Evolutionary conservation across 2,797 vertebrate genomes (phyloP).

Genomic region (Sylvilagus floridanus): DNA sequence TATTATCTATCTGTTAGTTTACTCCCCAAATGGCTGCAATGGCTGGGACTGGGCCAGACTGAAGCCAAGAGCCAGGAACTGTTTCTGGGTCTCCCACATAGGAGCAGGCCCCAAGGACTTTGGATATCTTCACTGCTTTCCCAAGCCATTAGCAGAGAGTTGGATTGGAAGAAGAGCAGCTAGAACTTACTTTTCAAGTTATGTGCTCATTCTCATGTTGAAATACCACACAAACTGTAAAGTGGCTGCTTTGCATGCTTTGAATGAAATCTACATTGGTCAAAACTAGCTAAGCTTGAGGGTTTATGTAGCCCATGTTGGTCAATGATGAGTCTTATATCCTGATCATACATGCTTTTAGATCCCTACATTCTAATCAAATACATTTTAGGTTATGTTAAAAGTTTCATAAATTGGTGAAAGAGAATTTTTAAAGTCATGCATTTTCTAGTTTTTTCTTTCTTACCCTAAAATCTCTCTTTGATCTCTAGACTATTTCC

Average conservation of each 20-base stretch:
- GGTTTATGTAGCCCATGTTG: not conserved
- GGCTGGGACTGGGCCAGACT: too few species aligned
- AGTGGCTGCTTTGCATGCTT: not conserved
- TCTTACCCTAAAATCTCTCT: slow-evolving; percentile 27
- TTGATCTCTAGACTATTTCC: slow-evolving; percentile 52
- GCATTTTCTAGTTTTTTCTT: slow-evolving; percentile 49
- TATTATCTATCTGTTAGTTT: too few species aligned
- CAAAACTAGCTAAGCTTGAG: not conserved
- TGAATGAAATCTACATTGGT: not conserved
- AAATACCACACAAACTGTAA: not conserved
- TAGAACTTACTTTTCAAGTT: not conserved
- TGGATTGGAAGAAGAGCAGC: too few species aligned
- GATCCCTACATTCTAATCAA: not conserved
- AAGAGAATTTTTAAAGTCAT: slow-evolving; percentile 35
- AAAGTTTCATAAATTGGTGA: slow-evolving; percentile 16
- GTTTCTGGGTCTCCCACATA: too few species aligned
- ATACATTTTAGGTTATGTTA: slow-evolving; percentile 27
- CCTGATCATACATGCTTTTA: not conserved
- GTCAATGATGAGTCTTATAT: not conserved
- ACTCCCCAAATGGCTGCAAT: too few species aligned
- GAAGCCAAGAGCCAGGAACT: too few species aligned
- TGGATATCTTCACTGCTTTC: too few species aligned
- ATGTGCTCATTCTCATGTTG: not conserved
- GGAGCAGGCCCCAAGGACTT: too few species aligned
- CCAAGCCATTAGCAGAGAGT: too few species aligned